A percentile compares a stretch with the other conserved stretches of the same genome.
These are phyloP conservation scores for Trichonephila clavipes DNA, from an alignment of 1,140 invertebrate species.

Conservation along the genomic window DNA sequence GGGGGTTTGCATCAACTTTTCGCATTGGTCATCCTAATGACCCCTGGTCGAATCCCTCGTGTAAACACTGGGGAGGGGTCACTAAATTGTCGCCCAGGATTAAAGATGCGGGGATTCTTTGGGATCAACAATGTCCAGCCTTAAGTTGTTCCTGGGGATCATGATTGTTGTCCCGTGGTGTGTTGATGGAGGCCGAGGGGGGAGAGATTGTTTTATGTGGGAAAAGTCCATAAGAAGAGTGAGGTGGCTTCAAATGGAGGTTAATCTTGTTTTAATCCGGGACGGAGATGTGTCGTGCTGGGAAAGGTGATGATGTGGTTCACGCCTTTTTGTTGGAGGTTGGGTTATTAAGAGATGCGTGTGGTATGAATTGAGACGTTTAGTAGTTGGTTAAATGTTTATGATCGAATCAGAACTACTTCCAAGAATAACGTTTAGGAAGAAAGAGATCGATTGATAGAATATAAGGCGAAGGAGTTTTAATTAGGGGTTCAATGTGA, in stretches of 20 bases:
- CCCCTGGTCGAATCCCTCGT: slow-evolving; percentile 49
- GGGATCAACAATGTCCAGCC: slow-evolving; percentile 51
- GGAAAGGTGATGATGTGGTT: not conserved
- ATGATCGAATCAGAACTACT: not conserved
- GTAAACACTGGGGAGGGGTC: slow-evolving; percentile 53
- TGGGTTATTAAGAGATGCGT: not conserved
- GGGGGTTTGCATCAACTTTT: slow-evolving; percentile 17
- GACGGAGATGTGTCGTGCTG: not conserved
- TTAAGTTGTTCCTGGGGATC: slow-evolving; percentile 38
- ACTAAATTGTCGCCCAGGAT: slow-evolving; percentile 40
- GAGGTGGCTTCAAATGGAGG: slow-evolving; percentile 25
- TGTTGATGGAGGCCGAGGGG: slow-evolving; percentile 1
- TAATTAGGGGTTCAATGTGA: too few relatives aligned
- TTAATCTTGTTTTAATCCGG: slow-evolving; percentile 15
- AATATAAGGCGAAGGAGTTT: too few relatives aligned
- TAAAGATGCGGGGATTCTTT: slow-evolving; percentile 33
- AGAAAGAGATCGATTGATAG: too few relatives aligned
- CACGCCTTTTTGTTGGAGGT: not conserved
- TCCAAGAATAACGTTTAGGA: too few relatives aligned
- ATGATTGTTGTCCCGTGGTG: not conserved
- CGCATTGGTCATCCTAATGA: slow-evolving; percentile 61
- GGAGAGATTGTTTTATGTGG: slow-evolving; percentile 60
- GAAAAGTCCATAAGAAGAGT: slow-evolving; percentile 61
- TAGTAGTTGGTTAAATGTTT: not conserved
- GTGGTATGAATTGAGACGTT: not conserved